These are phyloP conservation scores for Hoplodrina ambigua DNA, from an alignment of 2,888 invertebrate genomes.

Conservation along the genomic window DNA sequence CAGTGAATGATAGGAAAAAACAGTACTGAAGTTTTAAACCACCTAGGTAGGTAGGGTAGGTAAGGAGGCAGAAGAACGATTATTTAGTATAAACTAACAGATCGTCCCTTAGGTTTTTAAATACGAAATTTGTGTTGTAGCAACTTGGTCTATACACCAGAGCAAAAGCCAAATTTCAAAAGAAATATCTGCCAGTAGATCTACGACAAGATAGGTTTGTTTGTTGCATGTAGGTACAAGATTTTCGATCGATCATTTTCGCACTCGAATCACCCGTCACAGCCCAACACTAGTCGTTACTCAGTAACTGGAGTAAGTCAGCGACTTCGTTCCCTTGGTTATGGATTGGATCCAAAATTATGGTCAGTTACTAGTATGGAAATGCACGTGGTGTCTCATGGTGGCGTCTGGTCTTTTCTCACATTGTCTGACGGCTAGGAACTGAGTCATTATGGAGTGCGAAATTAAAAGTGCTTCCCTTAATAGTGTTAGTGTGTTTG, in stretches of 20 bases:
- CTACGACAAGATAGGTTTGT: too few relatives aligned
- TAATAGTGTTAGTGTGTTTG: conserved; percentile 47
- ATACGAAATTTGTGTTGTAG: too few relatives aligned
- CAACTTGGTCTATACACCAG: too few relatives aligned
- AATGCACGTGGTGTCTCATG: conserved; percentile 83
- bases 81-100: not conserved
- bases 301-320: conserved; percentile 75
- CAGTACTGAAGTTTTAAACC: too few relatives aligned
- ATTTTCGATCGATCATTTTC: too few relatives aligned
- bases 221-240: too few relatives aligned
- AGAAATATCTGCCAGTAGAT: too few relatives aligned
- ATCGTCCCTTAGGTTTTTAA: not conserved
- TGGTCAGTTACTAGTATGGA: conserved; percentile 81
- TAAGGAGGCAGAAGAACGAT: too few relatives aligned
- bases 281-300: conserved; percentile 53
- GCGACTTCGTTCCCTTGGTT: conserved; percentile 72
- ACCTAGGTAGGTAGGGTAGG: too few relatives aligned
- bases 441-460: conserved; percentile 47
- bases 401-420: conserved; percentile 70
- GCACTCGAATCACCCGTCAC: not conserved
- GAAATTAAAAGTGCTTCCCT: conserved; percentile 65
- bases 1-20: too few relatives aligned
- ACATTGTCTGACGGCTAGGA: conserved; percentile 64
- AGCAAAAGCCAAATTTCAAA: too few relatives aligned
- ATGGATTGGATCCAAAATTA: conserved; percentile 87